Base-by-base conservation (phyloP, 2,113 vertebrate genomes). In the Elephas maximus region DNA sequence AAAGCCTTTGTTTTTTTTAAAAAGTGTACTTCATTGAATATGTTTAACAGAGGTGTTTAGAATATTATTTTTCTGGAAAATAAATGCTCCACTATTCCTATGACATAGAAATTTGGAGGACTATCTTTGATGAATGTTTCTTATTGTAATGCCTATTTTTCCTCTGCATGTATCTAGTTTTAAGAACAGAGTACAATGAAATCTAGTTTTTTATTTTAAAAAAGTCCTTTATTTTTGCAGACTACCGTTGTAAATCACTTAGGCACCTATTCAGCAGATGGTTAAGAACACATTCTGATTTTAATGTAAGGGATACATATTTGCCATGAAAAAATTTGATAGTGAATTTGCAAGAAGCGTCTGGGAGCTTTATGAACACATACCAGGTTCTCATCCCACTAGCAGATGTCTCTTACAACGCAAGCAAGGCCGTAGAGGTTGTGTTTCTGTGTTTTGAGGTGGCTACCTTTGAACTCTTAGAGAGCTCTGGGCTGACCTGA, bases 11-110 rank as follows among this genome's bases (percentile, higher is more conserved):
- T 21, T 62, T 62, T 62, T 88, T 95, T n/a, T n/a, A n/a, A n/a
- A 94, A 78, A 91, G 67, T 84, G 60, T 65, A 60, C 4, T 57
- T 94, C 93, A 96, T 96, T 84, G 94, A 69, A 53, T 62, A 62
- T 90, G 37, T 51, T 84, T 89, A 76, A 71, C 6, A 73, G 69
- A 90, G 21, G 2, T 84, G 57, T 93, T 95, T 91, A 95, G 90
- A 94, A 86, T 63, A 76, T 41, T 30, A 77, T 93, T 93, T 94
- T 97, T 85, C 45, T 24, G 67, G 84, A 90, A 93, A 96, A 93
- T 85, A 28, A 95, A 96, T 92, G 23, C 6, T 9, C 63, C 76
- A 41, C n/a, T 82, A 45, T 48, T 85, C 3, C 15, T 65, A 74
- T 9, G 12, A 89, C n/a, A 73, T 37, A 73, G 71, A n/a, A 93